These are phyloP conservation scores for Phoenicopterus ruber DNA, from an alignment of 2,113 vertebrate genomes.

Conservation along the genomic window DNA sequence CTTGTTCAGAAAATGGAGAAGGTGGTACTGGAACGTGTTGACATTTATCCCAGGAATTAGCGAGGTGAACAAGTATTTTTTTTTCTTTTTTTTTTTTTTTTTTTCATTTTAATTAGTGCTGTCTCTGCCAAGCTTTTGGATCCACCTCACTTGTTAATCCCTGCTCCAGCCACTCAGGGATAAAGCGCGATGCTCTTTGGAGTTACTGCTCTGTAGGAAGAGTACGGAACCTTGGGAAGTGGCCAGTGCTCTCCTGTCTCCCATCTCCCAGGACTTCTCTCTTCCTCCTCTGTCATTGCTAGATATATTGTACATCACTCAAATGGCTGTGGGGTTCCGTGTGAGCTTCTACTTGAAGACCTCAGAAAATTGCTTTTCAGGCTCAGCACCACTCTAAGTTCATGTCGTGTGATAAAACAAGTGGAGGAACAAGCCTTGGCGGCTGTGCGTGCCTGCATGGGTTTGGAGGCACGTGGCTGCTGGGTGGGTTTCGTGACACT, in stretches of 20 bases:
- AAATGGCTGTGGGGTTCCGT: not conserved
- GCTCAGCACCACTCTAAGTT: not conserved
- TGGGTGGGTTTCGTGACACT: no score
- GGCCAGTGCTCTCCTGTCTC: not conserved
- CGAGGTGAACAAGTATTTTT: accelerated
- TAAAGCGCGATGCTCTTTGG: not conserved
- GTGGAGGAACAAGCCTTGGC: not conserved
- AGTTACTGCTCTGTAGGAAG: not conserved
- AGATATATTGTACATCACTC: not conserved
- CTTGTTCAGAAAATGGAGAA: not conserved
- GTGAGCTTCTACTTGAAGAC: not conserved
- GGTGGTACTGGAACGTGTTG: not conserved
- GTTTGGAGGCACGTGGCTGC: not conserved
- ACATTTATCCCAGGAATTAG: not conserved
- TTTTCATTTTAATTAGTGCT: not conserved
- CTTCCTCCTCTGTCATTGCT: not conserved
- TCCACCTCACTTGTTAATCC: not conserved
- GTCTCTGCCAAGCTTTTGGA: not conserved
- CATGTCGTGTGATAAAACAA: accelerated
- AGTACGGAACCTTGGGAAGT: not conserved
- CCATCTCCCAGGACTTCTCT: not conserved
- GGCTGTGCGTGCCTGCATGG: not conserved
- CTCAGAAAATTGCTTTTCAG: not conserved
- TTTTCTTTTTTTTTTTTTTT: not conserved
- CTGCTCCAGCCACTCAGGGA: not conserved